Evolutionary conservation across 1,140 invertebrate species (phyloP).

Genomic region (Agrilus planipennis): DNA sequence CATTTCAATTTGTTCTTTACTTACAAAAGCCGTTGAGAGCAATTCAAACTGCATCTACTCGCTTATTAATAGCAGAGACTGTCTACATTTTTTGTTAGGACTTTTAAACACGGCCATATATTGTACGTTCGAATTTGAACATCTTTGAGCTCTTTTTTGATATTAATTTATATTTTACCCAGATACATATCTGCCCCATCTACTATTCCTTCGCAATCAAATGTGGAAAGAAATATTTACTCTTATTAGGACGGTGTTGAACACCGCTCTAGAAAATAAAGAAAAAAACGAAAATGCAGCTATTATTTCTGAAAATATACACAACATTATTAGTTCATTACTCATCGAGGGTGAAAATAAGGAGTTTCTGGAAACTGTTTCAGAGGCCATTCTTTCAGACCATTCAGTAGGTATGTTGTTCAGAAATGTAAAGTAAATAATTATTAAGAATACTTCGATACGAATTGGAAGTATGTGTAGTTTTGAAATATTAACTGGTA

Average conservation of each 20-base stretch:
- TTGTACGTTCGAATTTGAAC: constrained; percentile 27
- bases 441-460: no score
- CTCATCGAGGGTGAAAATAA: constrained; percentile 28
- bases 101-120: constrained; percentile 37
- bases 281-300: constrained; percentile 10
- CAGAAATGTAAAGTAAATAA: no score
- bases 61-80: constrained; percentile 36
- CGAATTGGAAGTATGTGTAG: no score
- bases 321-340: constrained; percentile 26
- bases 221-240: constrained; percentile 38
- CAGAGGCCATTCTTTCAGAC: constrained; percentile 31
- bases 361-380: constrained; percentile 31
- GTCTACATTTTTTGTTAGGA: constrained; percentile 32
- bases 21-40: constrained; percentile 32
- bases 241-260: constrained; percentile 33
- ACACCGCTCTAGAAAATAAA: constrained; percentile 2
- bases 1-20: constrained; percentile 33
- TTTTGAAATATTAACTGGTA: no score
- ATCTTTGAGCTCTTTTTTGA: background rate
- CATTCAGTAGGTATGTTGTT: constrained; percentile 14
- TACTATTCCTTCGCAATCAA: constrained; percentile 34
- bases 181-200: constrained; percentile 28
- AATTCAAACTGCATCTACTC: constrained; percentile 32
- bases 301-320: constrained; percentile 16
- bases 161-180: constrained; percentile 12